Evolutionary conservation across 2,888 invertebrate genomes (phyloP).

Genomic region (Drosophila prolongata): DNA sequence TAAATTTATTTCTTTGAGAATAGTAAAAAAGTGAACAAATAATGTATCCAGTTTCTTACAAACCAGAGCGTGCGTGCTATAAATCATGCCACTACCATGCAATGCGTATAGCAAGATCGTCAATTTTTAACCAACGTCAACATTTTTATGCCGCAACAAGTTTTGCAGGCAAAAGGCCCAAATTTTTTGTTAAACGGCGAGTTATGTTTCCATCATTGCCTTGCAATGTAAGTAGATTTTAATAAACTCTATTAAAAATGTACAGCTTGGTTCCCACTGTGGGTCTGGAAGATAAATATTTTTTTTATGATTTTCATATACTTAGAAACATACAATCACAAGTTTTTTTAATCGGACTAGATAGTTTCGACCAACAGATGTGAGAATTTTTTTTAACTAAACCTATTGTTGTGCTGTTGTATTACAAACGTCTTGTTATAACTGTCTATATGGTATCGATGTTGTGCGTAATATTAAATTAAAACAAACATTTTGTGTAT

Average conservation of each 20-base stretch:
- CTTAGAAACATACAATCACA: neutral
- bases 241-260: neutral
- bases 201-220: constrained; percentile 12
- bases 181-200: constrained; percentile 20
- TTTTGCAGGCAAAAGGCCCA: constrained; percentile 24
- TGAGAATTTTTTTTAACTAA: neutral
- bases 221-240: constrained; percentile 26
- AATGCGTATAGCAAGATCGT: constrained; percentile 22
- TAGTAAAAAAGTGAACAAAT: neutral
- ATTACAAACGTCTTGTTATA: constrained; percentile 32
- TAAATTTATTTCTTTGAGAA: neutral
- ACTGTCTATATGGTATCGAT: constrained; percentile 46
- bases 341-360: too few species aligned
- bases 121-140: constrained; percentile 33
- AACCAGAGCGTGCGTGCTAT: constrained; percentile 31
- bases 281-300: neutral
- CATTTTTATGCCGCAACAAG: constrained; percentile 16
- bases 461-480: constrained; percentile 38
- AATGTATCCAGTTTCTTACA: constrained; percentile 51
- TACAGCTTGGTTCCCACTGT: neutral
- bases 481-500: constrained; percentile 26
- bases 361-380: neutral
- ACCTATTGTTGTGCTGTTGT: constrained; percentile 22
- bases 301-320: neutral
- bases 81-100: constrained; percentile 34